These are phyloP conservation scores for Zaprionus lineosus DNA, from an alignment of 2,888 invertebrate species.

Conservation along the genomic window DNA sequence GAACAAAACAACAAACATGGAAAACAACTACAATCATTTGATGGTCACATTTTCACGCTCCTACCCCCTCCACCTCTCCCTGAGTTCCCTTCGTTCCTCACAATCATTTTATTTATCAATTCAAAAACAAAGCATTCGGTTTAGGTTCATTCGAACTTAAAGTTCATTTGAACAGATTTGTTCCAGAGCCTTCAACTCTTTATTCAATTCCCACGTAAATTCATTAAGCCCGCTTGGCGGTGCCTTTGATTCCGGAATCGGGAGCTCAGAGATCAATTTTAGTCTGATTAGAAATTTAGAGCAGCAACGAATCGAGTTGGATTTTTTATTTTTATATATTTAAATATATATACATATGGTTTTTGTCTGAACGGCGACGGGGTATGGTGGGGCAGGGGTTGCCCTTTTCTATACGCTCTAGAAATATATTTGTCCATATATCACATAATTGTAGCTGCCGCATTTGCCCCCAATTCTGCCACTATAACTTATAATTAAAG, in stretches of 20 bases:
- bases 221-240: conserved; percentile 28
- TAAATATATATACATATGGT: neutral
- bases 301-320: conserved; percentile 29
- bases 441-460: conserved; percentile 2
- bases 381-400: neutral
- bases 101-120: neutral
- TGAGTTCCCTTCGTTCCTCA: conserved; percentile 8
- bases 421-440: too few relatives aligned
- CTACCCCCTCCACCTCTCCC: too few relatives aligned
- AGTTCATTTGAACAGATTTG: conserved; percentile 4
- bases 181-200: conserved; percentile 3
- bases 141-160: neutral
- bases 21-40: neutral
- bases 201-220: conserved; percentile 6
- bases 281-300: conserved; percentile 40
- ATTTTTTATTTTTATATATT: too few relatives aligned
- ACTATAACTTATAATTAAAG: conserved; percentile 30
- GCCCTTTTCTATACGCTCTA: too few relatives aligned
- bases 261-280: conserved; percentile 58
- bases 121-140: neutral
- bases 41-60: neutral
- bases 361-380: too few relatives aligned
- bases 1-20: neutral
- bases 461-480: conserved; percentile 21
- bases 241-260: conserved; percentile 38